Base-by-base conservation (phyloP, 2,888 invertebrate species). In the Autographa gamma region DNA sequence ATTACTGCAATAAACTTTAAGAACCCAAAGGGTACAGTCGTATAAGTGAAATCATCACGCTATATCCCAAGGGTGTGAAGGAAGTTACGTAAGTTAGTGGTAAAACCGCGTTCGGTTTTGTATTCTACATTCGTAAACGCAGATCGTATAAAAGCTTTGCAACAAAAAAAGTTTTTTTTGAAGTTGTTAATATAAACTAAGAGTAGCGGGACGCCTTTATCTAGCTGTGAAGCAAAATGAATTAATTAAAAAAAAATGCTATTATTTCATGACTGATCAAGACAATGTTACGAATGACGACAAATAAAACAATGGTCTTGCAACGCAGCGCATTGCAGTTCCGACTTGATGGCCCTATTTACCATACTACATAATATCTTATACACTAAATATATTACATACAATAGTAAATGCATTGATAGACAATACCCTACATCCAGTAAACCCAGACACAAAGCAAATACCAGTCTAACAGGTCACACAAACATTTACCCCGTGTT, bases 1-100 rank as follows among this genome's bases (percentile, higher is more conserved):
- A 82, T 82, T 80, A 79, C 82, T 76, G 69, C 66, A 71, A 82
- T 82, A 82, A 82, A 82, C 74, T 80, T 80, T 64, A 69, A 77
- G 80, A 79, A 73, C 70, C 68, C 31, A 67, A 73, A 79, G 73
- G 74, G 67, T 73, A 74, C 63, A 73, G 79, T 74, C 72, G 74
- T 80, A 62, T 78, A 74, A 71, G 74, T 81, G 71, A 71, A 74
- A 81, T 79, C 81, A 76, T 81, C 79, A 75, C 74, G 74, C 69
- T 31, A n/a, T 31, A 31, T 75, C 81, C 67, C 81, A 58, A 16
- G 65, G 71, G 81, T 25, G 18, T 0, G 34, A 32, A 18, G 70
- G 58, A 76, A 68, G 70, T 69, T 76, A 70, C 70, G 68, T 38
- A 72, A 74, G 64, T 76, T 79, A 41, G 41, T 65, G 66, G 66